Conservation (phyloP, 1,140 invertebrate species). For the Tetragnatha versicolor region DNA sequence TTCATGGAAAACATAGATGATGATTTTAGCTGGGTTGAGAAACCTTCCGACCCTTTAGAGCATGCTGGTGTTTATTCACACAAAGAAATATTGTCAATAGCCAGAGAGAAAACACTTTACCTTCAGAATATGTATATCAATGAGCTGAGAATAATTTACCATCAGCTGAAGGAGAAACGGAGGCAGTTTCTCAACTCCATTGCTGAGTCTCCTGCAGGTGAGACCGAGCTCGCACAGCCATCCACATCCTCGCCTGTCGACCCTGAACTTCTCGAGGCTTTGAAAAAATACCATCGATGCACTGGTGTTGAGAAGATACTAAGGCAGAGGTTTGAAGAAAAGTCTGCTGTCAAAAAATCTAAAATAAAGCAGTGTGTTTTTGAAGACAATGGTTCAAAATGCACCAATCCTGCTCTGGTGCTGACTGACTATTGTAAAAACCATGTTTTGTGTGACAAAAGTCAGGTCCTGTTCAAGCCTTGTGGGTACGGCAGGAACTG, state of each 20-base stretch:
- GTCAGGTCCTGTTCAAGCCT: conserved; percentile 78
- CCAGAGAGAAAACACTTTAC: conserved; percentile 77
- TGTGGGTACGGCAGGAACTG: conserved; percentile 65
- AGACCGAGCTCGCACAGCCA: background rate
- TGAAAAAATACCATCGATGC: conserved; percentile 2
- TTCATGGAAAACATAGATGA: background rate
- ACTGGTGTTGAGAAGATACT: background rate
- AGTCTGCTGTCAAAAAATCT: background rate
- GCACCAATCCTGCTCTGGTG: conserved; percentile 1
- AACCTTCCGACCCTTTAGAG: conserved; percentile 58
- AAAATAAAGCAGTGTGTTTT: conserved; percentile 55
- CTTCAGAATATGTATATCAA: conserved; percentile 84
- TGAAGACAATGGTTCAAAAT: conserved; percentile 22
- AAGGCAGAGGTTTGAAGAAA: background rate
- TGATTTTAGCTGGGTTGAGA: conserved; percentile 14
- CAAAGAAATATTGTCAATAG: conserved; percentile 82
- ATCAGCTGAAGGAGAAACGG: conserved; percentile 75
- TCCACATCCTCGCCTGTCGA: background rate
- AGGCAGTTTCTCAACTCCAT: conserved; percentile 70
- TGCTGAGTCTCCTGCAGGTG: background rate
- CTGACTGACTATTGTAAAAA: conserved; percentile 37
- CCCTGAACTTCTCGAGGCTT: background rate
- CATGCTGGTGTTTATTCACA: conserved; percentile 86
- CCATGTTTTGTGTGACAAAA: conserved; percentile 67
- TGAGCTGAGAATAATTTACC: conserved; percentile 79